Base-by-base conservation (phyloP, 1,140 invertebrate genomes). In the Diabrotica virgifera region DNA sequence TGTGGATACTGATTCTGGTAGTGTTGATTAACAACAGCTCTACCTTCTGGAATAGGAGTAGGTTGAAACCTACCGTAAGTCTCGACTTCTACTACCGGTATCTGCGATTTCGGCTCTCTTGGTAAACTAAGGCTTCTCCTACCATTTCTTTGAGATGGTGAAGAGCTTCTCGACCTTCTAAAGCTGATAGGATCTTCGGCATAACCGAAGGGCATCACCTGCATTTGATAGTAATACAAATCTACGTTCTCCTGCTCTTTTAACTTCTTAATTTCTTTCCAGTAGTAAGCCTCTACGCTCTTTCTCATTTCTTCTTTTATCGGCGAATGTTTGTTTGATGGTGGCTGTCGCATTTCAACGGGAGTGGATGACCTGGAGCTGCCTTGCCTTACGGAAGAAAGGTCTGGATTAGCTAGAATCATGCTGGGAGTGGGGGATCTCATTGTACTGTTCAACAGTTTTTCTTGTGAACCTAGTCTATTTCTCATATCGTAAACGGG, bases 241-340 rank as follows among this genome's bases (percentile, higher is more conserved):
- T 80, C 80, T 59, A 82, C 78, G 63, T 85, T 83, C 73, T 85
- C 82, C 73, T 81, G 80, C 56, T 82, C 74, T 74, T 84, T 85
- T 50, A 84, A 69, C 70, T 85, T 84, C 70, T 82, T 83, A 56
- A 85, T 74, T 75, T 85, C 83, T 70, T 84, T 81, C 84, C 84
- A 85, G 64, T 84, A 85, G 74, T 82, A 85, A 10, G 80, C 82
- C 75, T 85, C 84, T 2, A 85, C 81, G 74, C 79, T 83, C 72
- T 82, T 82, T 13, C 82, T 76, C 10, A 83, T 83, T 67, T 78
- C 74, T 11, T 74, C 66, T 64, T 79, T 78, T 40, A 76, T 70
- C 5, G 77, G 76, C 6, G 67, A 70, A 24, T 53, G 54, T 5
- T 56, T 56, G 11, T 59, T 59, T 40, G 64, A 60, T 4, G 70